Evolutionary conservation across 2,113 vertebrate genomes (phyloP), one percentile per base, ranked within the genome.

Genomic region (Neodontobutis hainanensis): DNA sequence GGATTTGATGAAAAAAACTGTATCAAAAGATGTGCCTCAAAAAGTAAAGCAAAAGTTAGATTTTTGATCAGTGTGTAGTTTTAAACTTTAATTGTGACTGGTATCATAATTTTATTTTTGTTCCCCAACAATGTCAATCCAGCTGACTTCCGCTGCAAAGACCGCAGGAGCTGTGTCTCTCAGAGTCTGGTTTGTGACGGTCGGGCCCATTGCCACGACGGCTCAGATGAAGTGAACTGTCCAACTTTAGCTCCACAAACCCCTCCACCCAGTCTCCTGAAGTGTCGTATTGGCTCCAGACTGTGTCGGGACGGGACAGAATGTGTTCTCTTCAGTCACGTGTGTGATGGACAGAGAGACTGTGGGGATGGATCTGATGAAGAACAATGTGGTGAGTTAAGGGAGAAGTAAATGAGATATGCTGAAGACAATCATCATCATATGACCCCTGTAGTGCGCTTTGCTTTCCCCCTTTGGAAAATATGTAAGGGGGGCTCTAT

Each of bases 331-430:
- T 73, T 58, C 10, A 92, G 88, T 35, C 92, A 92, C 0, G 0
- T 94, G 14, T 96, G 95, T 52, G 93, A 96, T n/a, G 94, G 94
- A 8, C 88, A 94, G 36, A 72, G 12, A 2, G 94, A 96, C 88
- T 96, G 95, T 47, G 42, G 7, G 0, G 95, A 96, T 52, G 94
- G 93, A 51, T 96, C 95, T 0, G 94, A 97, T 61, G 88, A 89
- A 77, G 59, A 69, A 9, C 62, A 1, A 44, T 87, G 85, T 55
- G 56, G 56, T 43, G n/a, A 58, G 35, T 8, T 56, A 4, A 43
- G 6, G 42, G 6, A 43, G 42, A 43, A 8, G 6, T 6, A 11
- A 43, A 43, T 8, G 42, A 1, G 3, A 11, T 3, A 43, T 6
- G 42, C 6, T 43, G 3, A 43, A 2, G 3, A 43, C 3, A 27